Evolutionary conservation across 2,113 vertebrate species (phyloP), one percentile per base, ranked within the genome.

Genomic region (Eulemur macaco): DNA sequence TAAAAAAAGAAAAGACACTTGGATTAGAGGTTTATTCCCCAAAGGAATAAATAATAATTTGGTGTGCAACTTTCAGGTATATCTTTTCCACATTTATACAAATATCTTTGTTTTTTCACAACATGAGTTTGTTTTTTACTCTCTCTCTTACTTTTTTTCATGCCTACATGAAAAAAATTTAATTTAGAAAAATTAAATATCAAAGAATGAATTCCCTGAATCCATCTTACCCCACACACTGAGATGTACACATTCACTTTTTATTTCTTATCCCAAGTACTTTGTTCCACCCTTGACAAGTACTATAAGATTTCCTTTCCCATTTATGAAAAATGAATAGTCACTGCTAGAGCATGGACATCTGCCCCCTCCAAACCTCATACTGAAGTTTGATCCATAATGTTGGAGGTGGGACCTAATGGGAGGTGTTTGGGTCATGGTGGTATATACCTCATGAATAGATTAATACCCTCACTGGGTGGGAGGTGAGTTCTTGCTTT

Each of bases 271-370:
- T 14, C 54, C 12, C 27, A 76, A 78, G 42, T 34, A 31, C 5
- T 84, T 78, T 74, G 31, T 64, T 89, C 54, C 1, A 69, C 4
- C 1, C 3, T 64, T 93, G n/a, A 20, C 37, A 20, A 42, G 52
- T 27, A 73, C 29, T 73, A 18, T 31, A 80, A 5, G 39, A 60
- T 92, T 77, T 80, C 63, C 66, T 82, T 95, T 91, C 37, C 54
- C 45, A 45, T 39, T 93, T 90, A n/a, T 83, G 17, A 94, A 87
- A 96, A 96, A 37, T 91, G 17, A 84, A 89, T 4, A 66, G 60
- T 63, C 29, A 63, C 25, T 56, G 54, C 54, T 56, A 63, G 1
- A 27, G 60, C 25, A 63, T 12, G 60, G 10, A 63, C 60, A 63
- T 63, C 29, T 29, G 60, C 29, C 60, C 60, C 25, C 60, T 29